Evolutionary conservation across 2,113 vertebrate genomes (phyloP), one percentile per base, ranked within the genome.

Genomic region (Turdus rufiventris): DNA sequence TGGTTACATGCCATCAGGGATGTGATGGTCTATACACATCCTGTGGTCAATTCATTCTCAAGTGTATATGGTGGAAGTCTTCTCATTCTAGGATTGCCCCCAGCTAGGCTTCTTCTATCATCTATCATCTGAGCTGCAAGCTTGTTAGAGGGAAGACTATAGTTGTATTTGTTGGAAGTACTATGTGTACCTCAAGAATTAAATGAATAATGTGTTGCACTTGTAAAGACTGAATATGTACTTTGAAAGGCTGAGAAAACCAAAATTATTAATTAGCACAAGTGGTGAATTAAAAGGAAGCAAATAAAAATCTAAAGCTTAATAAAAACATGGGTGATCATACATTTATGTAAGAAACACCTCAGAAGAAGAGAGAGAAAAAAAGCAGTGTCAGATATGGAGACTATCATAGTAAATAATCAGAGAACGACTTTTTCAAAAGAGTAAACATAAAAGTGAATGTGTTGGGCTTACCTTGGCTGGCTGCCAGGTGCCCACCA

Each of bases 21-120:
- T 53, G 51, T 80, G 88, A 73, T 73, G 78, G 88, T 73, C 73
- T 93, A 40, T 91, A 56, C 34, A 48, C 53, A 77, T 65, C 85
- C 82, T 60, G 67, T 88, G 79, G 79, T 85, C 90, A 93, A 76
- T 82, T 95, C 36, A 63, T 87, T 92, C 48, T 85, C 65, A 60
- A 74, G 65, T 31, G 34, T 80, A 38, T 85, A 17, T 31, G 60
- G 68, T 57, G 42, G 54, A 85, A 96, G 78, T 60, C 40, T 91
- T 62, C 53, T 71, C 24, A 57, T 78, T 84, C 42, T 14, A 4
- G 71, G 61, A 84, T 67, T 76, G 61, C 54, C 51, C 48, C 50
- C 56, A 87, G 58, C 77, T 93, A 40, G 48, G 62, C 38, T 89
- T 77, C 68, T 88, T 89, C 66, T 82, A 19, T 53, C 66, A 61